Evolutionary conservation across 37 sponge, comb jelly and placozoan genomes (phyloP).

Genomic region (Petrosia ficiformis): DNA sequence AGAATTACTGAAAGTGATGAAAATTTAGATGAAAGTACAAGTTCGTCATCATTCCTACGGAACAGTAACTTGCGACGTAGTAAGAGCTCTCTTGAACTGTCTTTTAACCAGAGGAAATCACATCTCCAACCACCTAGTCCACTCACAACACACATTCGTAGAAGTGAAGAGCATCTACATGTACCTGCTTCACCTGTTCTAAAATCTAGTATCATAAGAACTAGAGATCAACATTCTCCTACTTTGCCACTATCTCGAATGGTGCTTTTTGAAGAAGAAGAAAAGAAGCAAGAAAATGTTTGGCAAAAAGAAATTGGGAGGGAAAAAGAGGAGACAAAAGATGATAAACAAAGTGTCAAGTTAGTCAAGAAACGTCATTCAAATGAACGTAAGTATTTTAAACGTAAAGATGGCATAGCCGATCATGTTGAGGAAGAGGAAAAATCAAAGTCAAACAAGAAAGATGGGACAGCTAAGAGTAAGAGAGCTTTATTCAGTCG

Average conservation of each 20-base stretch:
- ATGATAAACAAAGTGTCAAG: neutral
- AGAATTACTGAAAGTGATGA: neutral
- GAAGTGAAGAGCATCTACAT: neutral
- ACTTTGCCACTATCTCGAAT: no score
- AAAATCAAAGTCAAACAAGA: no score
- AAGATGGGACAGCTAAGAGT: no score
- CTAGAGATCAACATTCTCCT: no score
- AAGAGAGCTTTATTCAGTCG: no score
- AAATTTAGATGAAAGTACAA: neutral
- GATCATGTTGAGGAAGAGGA: no score
- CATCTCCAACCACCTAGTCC: neutral
- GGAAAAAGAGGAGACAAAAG: neutral
- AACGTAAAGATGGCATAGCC: no score
- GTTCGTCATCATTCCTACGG: neutral
- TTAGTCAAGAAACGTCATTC: neutral
- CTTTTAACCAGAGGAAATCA: neutral
- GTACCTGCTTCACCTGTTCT: no score
- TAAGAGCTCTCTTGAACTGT: conserved; percentile 4
- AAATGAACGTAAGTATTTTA: no score
- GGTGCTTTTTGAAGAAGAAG: conserved; percentile 1
- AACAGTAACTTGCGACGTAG: conserved; percentile 1
- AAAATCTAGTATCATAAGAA: no score
- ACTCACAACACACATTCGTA: neutral
- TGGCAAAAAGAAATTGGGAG: neutral
- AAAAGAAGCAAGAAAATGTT: conserved; percentile 5